Conservation (phyloP, 2,113 vertebrate genomes). For the Argyrosomus japonicus region DNA sequence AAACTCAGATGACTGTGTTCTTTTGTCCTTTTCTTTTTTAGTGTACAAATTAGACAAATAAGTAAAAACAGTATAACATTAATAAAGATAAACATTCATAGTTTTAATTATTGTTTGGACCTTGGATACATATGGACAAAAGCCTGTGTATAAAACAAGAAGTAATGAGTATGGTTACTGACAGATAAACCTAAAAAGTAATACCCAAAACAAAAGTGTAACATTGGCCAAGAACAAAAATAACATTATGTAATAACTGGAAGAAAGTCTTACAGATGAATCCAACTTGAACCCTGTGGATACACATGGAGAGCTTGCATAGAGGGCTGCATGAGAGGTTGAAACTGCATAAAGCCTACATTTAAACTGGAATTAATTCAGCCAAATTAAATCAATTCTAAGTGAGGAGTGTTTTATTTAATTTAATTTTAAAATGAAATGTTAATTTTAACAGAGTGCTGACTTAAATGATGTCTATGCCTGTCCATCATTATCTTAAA, state of each 20-base stretch:
- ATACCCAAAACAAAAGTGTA: not conserved
- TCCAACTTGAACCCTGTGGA: not conserved
- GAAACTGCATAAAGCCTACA: not conserved
- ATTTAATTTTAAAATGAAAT: not conserved
- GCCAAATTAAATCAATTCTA: not conserved
- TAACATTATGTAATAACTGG: not conserved
- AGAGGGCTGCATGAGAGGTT: not conserved
- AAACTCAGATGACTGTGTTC: not conserved
- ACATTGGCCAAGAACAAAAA: not conserved
- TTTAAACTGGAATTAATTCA: not conserved
- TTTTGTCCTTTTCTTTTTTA: not conserved
- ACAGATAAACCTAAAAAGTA: not conserved
- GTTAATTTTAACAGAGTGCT: not conserved
- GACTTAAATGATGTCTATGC: not conserved
- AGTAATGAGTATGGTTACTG: not conserved
- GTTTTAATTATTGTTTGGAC: not conserved
- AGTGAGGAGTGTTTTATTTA: not conserved
- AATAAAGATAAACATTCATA: not conserved
- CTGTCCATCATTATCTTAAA: not conserved
- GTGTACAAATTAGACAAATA: not conserved
- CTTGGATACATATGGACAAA: not conserved
- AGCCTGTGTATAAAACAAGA: not conserved
- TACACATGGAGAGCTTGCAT: not conserved
- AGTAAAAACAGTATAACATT: not conserved
- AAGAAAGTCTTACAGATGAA: not conserved